Evolutionary conservation across 2,797 vertebrate genomes (phyloP).

Genomic region (Ibycter americanus): DNA sequence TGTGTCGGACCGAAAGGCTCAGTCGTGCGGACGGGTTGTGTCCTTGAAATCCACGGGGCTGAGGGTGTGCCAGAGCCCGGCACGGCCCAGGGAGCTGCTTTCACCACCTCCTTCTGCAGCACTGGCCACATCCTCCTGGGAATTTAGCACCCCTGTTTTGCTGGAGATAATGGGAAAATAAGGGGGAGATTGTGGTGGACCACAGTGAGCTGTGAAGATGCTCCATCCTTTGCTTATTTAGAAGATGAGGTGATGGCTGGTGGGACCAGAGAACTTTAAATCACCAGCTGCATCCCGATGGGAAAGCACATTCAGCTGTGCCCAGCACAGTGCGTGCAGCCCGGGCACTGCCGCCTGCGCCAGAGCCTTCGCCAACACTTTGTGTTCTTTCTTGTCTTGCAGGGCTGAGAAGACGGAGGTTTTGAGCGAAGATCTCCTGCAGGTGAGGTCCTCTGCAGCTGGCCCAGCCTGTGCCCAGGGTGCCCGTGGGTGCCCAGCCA

Average conservation of each 20-base stretch:
- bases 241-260: background rate
- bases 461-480: fast-evolving
- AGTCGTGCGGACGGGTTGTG: background rate
- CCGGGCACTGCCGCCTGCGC: fast-evolving
- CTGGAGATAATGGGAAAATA: background rate
- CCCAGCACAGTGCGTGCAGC: fast-evolving
- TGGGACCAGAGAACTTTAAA: background rate
- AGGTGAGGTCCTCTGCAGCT: constrained; percentile 78
- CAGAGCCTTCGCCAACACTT: fast-evolving
- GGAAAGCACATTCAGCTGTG: fast-evolving
- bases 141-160: background rate
- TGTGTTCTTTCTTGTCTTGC: background rate
- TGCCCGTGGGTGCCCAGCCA: background rate
- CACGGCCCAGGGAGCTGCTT: background rate
- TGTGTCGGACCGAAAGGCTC: background rate
- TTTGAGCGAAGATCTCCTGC: constrained; percentile 93
- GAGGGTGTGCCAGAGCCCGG: background rate
- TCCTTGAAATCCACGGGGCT: background rate
- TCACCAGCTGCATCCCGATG: fast-evolving
- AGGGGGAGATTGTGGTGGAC: background rate
- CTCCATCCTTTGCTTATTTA: background rate
- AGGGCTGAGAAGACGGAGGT: constrained; percentile 97
- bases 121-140: background rate
- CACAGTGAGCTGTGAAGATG: fast-evolving
- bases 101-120: background rate